phyloP scores from a whole-genome alignment of 2,113 vertebrate species.

The Onychorhynchus coronatus region DNA sequence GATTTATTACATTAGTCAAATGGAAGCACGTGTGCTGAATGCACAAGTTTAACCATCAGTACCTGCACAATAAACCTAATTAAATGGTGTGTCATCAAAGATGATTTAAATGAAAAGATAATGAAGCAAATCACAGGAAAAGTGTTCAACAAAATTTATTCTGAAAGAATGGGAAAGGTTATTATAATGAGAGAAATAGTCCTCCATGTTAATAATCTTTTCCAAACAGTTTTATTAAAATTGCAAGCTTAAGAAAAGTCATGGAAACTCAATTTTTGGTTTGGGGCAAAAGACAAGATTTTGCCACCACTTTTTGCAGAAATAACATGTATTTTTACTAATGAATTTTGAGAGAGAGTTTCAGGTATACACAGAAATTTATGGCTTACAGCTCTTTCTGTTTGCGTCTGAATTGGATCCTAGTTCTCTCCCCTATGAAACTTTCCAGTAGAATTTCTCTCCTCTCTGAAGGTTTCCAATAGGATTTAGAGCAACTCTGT shows the following conservation, averaged over 20 bases:
- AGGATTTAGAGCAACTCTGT: neutral
- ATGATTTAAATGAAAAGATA: constrained; percentile 68
- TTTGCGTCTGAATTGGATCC: neutral
- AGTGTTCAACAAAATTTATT: constrained; percentile 61
- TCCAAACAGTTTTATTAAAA: constrained; percentile 1
- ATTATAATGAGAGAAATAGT: constrained; percentile 47
- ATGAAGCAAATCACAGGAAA: constrained; percentile 63
- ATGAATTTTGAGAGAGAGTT: neutral
- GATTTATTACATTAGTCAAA: constrained; percentile 62
- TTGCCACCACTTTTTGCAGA: neutral
- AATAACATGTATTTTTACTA: neutral
- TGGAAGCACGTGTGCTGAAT: constrained; percentile 38
- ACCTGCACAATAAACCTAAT: constrained; percentile 63
- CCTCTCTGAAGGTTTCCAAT: neutral
- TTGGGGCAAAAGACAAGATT: neutral
- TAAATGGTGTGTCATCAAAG: constrained; percentile 57
- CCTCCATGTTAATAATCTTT: constrained; percentile 28
- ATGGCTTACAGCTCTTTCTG: neutral
- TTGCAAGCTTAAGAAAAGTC: neutral
- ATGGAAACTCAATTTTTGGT: neutral
- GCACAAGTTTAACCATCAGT: constrained; percentile 13
- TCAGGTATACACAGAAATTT: neutral
- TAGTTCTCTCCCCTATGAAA: neutral
- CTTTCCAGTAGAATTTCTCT: neutral
- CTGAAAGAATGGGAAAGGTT: constrained; percentile 41